phyloP scores from a whole-genome alignment of 2,888 invertebrate genomes.

The Clepsis dumicolana region DNA sequence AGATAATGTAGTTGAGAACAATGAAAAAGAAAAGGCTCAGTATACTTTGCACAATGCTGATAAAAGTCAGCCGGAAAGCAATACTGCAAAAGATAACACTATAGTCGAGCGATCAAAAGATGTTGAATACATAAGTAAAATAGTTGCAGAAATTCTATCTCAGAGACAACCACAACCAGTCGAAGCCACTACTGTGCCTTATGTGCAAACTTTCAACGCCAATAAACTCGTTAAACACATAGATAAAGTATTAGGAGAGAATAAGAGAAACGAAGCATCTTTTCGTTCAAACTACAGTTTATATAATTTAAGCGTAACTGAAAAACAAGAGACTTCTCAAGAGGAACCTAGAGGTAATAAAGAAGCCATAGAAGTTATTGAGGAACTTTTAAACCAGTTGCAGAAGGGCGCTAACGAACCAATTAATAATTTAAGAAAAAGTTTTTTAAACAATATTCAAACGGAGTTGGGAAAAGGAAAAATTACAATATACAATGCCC shows the following conservation, averaged over 20 bases:
- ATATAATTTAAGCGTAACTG: slow-evolving; percentile 2
- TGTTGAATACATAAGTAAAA: slow-evolving; percentile 52
- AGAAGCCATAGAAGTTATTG: not conserved
- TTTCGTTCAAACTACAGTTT: slow-evolving; percentile 7
- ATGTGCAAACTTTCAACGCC: not conserved
- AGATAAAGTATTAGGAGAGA: not conserved
- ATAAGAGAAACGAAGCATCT: not conserved
- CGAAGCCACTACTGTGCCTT: not conserved
- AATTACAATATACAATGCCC: not conserved
- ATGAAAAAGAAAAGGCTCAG: slow-evolving; percentile 8
- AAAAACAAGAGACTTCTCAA: not conserved
- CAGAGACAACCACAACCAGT: slow-evolving; percentile 40
- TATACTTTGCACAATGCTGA: not conserved
- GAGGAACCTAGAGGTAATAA: slow-evolving; percentile 7
- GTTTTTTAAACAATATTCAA: not conserved
- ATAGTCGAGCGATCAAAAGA: slow-evolving; percentile 43
- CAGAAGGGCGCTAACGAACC: not conserved
- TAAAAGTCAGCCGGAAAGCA: slow-evolving; percentile 12
- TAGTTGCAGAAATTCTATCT: slow-evolving; percentile 54
- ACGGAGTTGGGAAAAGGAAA: slow-evolving; percentile 1
- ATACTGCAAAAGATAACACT: slow-evolving; percentile 28
- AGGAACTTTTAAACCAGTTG: not conserved
- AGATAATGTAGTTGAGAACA: not conserved
- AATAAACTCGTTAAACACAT: slow-evolving; percentile 3
- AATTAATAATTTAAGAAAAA: not conserved